Conservation (phyloP, 2,888 invertebrate genomes). For the Pandemis corylana region DNA sequence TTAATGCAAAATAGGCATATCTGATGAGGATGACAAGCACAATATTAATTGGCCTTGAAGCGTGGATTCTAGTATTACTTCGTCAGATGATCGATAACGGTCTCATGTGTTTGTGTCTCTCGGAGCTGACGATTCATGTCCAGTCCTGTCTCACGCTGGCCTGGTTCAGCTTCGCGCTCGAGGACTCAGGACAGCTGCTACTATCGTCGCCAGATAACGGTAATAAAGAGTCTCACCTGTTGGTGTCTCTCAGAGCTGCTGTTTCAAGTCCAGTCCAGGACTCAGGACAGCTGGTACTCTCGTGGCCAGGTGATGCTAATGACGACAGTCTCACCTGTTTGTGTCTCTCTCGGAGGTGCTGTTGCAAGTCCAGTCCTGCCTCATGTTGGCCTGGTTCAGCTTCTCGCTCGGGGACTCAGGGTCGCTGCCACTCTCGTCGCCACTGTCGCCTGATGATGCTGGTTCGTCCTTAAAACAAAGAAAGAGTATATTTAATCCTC, state of each 20-base stretch:
- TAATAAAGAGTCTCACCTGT: slow-evolving; percentile 52
- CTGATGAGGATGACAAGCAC: too few relatives aligned
- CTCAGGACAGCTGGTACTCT: slow-evolving; percentile 81
- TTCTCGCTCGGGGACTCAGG: slow-evolving; percentile 80
- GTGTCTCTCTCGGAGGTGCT: slow-evolving; percentile 61
- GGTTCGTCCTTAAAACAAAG: slow-evolving; percentile 73
- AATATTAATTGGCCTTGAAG: too few relatives aligned
- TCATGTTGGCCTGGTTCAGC: slow-evolving; percentile 60
- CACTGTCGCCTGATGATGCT: slow-evolving; percentile 80
- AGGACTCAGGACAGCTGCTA: slow-evolving; percentile 81
- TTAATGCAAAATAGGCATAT: too few relatives aligned
- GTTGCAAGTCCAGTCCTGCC: slow-evolving; percentile 64
- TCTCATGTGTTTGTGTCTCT: too few relatives aligned
- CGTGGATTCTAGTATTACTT: too few relatives aligned
- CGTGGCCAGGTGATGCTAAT: slow-evolving; percentile 63
- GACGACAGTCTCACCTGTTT: slow-evolving; percentile 55
- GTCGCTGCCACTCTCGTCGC: slow-evolving; percentile 82
- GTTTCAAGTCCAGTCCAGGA: slow-evolving; percentile 67
- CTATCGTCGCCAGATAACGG: slow-evolving; percentile 64
- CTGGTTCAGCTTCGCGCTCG: slow-evolving; percentile 68
- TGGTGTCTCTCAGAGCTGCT: slow-evolving; percentile 59
- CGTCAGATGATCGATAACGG: too few relatives aligned
- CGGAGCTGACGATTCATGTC: too few relatives aligned
- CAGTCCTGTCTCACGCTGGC: slow-evolving; percentile 34
- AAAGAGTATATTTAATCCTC: background rate